These are phyloP conservation scores for Macrosoma leucophasiata DNA, from an alignment of 2,888 invertebrate genomes.

Conservation along the genomic window DNA sequence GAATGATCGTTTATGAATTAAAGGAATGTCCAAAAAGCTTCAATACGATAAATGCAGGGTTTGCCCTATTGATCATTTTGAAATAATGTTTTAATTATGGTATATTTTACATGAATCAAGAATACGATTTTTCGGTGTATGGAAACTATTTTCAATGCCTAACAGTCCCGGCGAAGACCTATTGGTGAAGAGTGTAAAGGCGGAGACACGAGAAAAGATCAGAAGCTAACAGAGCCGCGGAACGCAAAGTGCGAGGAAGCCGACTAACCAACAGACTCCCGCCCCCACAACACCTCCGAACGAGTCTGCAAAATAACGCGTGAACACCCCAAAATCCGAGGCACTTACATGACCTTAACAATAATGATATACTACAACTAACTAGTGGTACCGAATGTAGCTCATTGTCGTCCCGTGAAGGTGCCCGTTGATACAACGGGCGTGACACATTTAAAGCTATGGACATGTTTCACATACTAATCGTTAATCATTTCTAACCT, in stretches of 20 bases:
- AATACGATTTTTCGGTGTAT: too few relatives aligned
- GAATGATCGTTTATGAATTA: too few relatives aligned
- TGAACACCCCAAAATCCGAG: constrained; percentile 68
- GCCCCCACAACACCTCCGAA: constrained; percentile 16
- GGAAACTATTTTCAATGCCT: too few relatives aligned
- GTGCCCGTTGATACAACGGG: constrained; percentile 73
- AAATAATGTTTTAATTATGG: too few relatives aligned
- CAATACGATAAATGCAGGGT: too few relatives aligned
- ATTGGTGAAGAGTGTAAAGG: constrained; percentile 1
- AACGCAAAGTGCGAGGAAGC: constrained; percentile 11
- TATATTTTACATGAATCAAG: too few relatives aligned
- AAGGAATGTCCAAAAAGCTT: too few relatives aligned
- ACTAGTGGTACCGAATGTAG: constrained; percentile 66
- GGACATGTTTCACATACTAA: constrained; percentile 72
- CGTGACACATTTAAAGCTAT: constrained; percentile 73
- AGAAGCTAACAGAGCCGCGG: constrained; percentile 3
- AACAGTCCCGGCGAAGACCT: too few relatives aligned
- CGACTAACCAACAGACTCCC: too few relatives aligned
- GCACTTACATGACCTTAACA: constrained; percentile 73
- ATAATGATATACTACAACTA: constrained; percentile 71
- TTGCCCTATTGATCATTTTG: too few relatives aligned
- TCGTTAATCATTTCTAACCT: constrained; percentile 60
- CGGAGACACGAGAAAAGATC: constrained; percentile 7
- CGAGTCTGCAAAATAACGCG: constrained; percentile 43
- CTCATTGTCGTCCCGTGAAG: constrained; percentile 58